These are phyloP conservation scores for Podilymbus podiceps DNA, from an alignment of 2,113 vertebrate species.

Conservation along the genomic window DNA sequence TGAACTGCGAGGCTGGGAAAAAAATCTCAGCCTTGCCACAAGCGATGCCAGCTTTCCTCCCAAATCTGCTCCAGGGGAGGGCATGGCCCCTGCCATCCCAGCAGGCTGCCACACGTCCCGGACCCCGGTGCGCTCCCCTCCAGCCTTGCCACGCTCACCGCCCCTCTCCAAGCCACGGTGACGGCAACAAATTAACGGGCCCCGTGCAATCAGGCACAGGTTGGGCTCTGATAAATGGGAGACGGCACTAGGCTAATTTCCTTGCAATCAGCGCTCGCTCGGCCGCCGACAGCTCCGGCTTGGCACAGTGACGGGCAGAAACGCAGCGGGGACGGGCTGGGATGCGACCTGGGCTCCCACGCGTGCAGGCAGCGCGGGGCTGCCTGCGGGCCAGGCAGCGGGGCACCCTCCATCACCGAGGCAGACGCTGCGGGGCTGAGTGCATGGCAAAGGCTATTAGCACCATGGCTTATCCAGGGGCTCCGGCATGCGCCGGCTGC, in stretches of 20 bases:
- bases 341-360: not conserved
- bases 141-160: not conserved
- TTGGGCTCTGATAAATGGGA: not conserved
- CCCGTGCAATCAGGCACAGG: not conserved
- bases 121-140: no score
- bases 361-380: not conserved
- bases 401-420: not conserved
- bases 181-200: not conserved
- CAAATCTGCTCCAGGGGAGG: not conserved
- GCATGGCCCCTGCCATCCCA: not conserved
- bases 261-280: not conserved
- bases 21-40: not conserved
- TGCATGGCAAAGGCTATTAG: not conserved
- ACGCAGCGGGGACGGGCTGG: not conserved
- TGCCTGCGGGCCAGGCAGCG: not conserved
- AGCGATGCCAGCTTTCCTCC: not conserved
- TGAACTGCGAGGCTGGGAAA: not conserved
- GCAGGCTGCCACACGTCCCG: not conserved
- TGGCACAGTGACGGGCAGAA: not conserved
- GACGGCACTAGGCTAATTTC: not conserved
- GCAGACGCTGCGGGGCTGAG: accelerated
- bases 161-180: not conserved
- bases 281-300: not conserved
- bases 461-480: not conserved
- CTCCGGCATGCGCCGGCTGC: accelerated